phyloP scores from a whole-genome alignment of 2,797 vertebrate genomes.

The Catharus ustulatus region DNA sequence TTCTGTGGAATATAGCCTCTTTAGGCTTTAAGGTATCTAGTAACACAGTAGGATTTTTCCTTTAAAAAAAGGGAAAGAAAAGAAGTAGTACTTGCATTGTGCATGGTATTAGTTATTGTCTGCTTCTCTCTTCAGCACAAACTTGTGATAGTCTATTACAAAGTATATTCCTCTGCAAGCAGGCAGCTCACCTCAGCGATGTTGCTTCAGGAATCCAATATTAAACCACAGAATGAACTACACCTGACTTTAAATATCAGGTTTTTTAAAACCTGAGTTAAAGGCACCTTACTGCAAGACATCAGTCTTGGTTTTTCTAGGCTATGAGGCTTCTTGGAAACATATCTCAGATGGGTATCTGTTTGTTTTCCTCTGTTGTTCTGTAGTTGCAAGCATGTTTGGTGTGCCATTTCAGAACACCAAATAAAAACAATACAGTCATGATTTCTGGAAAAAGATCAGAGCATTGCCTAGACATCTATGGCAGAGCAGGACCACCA shows the following conservation, averaged over 20 bases:
- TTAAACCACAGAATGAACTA: neutral
- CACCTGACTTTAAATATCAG: neutral
- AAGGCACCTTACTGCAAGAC: neutral
- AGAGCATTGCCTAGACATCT: neutral
- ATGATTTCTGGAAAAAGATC: neutral
- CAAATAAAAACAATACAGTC: neutral
- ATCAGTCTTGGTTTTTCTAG: neutral
- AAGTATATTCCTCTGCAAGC: neutral
- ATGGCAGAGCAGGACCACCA: neutral
- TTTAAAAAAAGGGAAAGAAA: neutral
- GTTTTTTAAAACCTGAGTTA: neutral
- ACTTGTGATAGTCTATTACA: neutral
- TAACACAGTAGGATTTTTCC: neutral
- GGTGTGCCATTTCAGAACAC: neutral
- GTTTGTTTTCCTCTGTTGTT: neutral
- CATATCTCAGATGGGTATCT: neutral
- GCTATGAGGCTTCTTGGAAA: neutral
- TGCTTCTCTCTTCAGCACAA: neutral
- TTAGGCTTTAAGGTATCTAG: neutral
- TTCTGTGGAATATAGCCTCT: neutral
- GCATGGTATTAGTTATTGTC: neutral
- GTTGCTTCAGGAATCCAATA: neutral
- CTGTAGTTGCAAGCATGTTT: neutral
- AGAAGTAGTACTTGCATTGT: neutral
- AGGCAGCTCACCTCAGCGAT: neutral